phyloP scores from a whole-genome alignment of 2,113 vertebrate species.

The Tonatia bakeri region DNA sequence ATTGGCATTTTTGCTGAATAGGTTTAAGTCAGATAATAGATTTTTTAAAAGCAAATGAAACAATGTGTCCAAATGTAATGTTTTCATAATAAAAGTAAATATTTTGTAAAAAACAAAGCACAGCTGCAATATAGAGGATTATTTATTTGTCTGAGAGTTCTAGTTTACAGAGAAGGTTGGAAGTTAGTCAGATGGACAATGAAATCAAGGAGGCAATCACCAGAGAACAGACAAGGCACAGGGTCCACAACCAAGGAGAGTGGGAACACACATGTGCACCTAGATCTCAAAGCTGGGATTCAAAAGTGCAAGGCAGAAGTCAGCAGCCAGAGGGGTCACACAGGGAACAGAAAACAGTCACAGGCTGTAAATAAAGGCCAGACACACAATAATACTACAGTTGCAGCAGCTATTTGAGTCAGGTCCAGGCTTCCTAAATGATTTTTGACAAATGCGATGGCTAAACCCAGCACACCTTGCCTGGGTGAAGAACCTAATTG shows the following conservation, averaged over 20 bases:
- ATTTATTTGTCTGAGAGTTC: neutral
- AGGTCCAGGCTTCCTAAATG: neutral
- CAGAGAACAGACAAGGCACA: neutral
- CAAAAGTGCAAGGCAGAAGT: neutral
- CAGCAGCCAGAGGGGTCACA: neutral
- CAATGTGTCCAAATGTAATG: slow-evolving; percentile 67
- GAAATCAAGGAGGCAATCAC: neutral
- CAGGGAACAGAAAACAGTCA: neutral
- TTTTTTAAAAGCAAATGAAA: slow-evolving; percentile 78
- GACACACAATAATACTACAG: neutral
- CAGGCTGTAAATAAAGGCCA: neutral
- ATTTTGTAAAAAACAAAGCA: neutral
- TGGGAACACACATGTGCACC: neutral
- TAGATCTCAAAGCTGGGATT: neutral
- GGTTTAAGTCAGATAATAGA: slow-evolving; percentile 76
- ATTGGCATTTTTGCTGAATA: slow-evolving; percentile 80
- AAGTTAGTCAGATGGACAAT: neutral
- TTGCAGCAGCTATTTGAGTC: neutral
- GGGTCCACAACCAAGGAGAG: neutral
- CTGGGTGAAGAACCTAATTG: neutral
- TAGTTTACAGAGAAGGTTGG: neutral
- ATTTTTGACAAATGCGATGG: neutral
- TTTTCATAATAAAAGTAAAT: slow-evolving; percentile 80
- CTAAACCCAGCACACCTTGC: neutral
- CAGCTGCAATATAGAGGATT: neutral